phyloP scores from a whole-genome alignment of 2,113 vertebrate genomes.

The Eulacestoma nigropectus region DNA sequence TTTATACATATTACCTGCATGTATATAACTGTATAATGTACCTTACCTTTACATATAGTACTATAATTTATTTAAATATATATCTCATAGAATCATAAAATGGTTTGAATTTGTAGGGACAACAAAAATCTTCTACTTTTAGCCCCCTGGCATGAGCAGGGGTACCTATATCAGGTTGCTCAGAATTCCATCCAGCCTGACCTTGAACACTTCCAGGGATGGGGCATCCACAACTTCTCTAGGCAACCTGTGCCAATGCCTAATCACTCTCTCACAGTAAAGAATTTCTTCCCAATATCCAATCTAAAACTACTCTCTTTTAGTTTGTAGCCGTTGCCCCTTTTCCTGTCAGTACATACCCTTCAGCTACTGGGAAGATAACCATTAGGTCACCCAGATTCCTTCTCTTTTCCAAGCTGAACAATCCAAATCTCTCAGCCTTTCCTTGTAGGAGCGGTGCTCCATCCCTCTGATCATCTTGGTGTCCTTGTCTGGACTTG shows the following conservation, averaged over 20 bases:
- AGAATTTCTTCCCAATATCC: not conserved
- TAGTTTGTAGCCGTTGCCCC: not conserved
- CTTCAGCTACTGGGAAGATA: not conserved
- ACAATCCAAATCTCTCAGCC: not conserved
- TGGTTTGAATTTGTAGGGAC: not conserved
- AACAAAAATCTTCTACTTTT: not conserved
- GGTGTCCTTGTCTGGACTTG: rapidly evolving
- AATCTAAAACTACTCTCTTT: not conserved
- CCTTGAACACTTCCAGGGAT: not conserved
- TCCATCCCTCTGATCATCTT: not conserved
- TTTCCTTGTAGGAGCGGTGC: not conserved
- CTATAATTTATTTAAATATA: not conserved
- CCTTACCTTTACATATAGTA: not conserved
- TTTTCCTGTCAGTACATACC: not conserved
- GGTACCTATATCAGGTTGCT: not conserved
- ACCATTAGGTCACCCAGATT: not conserved
- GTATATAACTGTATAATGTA: not conserved
- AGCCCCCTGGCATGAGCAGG: too few relatives aligned
- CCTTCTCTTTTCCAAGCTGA: not conserved
- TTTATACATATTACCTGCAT: not conserved
- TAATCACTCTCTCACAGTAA: not conserved
- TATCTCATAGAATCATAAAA: not conserved
- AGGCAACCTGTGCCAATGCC: not conserved
- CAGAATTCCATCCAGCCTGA: not conserved
- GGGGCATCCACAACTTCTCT: too few relatives aligned